Base-by-base conservation (phyloP, 2,888 invertebrate genomes). In the Hyalella azteca region DNA sequence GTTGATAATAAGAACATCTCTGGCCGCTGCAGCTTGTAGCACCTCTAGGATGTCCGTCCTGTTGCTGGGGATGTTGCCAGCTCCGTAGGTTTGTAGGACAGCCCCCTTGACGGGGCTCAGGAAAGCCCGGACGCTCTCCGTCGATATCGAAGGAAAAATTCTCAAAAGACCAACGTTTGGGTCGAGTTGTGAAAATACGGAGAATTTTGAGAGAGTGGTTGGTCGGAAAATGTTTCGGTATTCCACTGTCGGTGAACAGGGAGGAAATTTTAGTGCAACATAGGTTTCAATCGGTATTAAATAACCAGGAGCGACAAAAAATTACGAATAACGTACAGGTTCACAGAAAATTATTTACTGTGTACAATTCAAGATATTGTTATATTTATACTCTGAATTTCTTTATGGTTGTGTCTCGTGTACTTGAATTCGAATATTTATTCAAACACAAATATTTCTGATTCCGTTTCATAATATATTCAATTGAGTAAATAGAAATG, bases 121-220 rank as follows among this genome's bases (percentile, higher is more conserved):
- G 85, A 90, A 89, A 1, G 89, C 88, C 59, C 87, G 85, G 1
- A 90, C 91, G 80, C 95, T 93, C 54, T 93, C 91, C 0, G 91
- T 89, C 13, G 95, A 94, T 86, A 98, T 96, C 85, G 96, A 95
- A 0, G 98, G 98, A 87, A 97, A 98, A 86, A 98, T 91, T 19
- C 95, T 91, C 60, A 98, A 87, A 32, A 97, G 88, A 0, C 94
- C 95, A 2, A 98, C 97, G 87, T 97, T 93, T 84, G 92, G 91
- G 86, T 93, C 94, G 87, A 97, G 90, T 19, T 90, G 90, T 0
- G 92, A 90, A 86, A 94, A 93, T 0, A 96, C 92, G 11, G 89
- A 87, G 86, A 95, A 95, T 85, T 91, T 92, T 77, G 91, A 90
- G 77, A 92, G 89, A 0, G 88, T 89, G 78, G 90, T 90, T 0